A percentile compares a stretch with the other conserved stretches of the same genome.
phyloP scores from a whole-genome alignment of 2,797 vertebrate species.

The Carcharodon carcharias region DNA sequence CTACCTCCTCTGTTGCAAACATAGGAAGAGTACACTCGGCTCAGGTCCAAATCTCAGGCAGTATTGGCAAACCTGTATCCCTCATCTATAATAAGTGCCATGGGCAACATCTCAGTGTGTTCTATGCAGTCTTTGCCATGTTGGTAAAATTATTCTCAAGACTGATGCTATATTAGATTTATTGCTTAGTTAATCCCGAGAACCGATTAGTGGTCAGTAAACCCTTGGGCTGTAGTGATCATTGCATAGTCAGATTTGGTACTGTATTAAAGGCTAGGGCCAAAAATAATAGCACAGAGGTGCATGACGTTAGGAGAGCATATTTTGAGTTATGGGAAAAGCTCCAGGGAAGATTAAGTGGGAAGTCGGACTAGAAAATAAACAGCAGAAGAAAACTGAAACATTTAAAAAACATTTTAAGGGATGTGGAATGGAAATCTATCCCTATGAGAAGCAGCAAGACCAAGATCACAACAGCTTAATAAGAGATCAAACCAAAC shows the following conservation, averaged over 20 bases:
- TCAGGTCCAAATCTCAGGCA: constrained; percentile 26
- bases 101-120: background rate
- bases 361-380: constrained; percentile 15
- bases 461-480: background rate
- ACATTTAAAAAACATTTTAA: constrained; percentile 16
- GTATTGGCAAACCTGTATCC: constrained; percentile 11
- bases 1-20: background rate
- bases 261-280: background rate
- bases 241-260: constrained; percentile 26
- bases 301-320: constrained; percentile 10
- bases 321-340: background rate
- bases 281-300: constrained; percentile 31
- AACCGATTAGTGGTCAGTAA: background rate
- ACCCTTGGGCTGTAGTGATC: background rate
- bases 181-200: background rate
- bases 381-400: constrained; percentile 28
- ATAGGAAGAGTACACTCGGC: background rate
- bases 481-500: background rate
- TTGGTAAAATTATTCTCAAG: background rate
- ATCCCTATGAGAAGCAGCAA: background rate
- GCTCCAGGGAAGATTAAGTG: constrained; percentile 28
- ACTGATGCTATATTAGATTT: background rate
- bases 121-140: background rate
- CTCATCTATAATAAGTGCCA: background rate
- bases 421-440: background rate